Conservation (phyloP, 1,140 invertebrate genomes). For the Trichogramma pretiosum region DNA sequence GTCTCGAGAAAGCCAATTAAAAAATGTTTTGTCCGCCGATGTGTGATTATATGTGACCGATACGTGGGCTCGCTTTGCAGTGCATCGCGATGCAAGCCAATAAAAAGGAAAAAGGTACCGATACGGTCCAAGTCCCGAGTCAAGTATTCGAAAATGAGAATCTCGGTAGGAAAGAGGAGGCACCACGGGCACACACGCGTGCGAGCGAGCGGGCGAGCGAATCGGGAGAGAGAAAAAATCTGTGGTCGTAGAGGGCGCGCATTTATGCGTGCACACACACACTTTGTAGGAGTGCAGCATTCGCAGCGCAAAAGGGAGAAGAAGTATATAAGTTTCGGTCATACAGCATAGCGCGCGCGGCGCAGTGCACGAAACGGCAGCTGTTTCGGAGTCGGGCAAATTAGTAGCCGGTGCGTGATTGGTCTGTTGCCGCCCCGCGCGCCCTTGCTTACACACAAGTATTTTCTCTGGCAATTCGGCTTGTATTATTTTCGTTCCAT, state of each 20-base stretch:
- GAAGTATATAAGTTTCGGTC: too few species aligned
- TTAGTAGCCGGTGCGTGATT: conserved; percentile 47
- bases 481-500: conserved; percentile 1
- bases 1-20: conserved; percentile 41
- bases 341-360: neutral
- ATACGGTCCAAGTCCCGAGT: too few species aligned
- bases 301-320: conserved; percentile 30
- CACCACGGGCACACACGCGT: too few species aligned
- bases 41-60: conserved; percentile 17
- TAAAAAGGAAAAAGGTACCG: too few species aligned
- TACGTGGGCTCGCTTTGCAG: too few species aligned
- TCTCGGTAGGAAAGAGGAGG: conserved; percentile 14
- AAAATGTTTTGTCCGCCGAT: conserved; percentile 45
- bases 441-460: too few species aligned
- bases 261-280: neutral
- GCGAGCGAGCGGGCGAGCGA: conserved; percentile 3
- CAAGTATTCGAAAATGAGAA: too few species aligned
- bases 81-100: too few species aligned
- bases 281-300: conserved; percentile 30
- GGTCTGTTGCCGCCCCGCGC: conserved; percentile 45
- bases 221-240: neutral
- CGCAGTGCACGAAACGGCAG: conserved; percentile 43
- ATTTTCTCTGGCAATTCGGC: neutral
- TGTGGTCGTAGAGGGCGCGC: too few species aligned
- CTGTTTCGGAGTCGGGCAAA: conserved; percentile 43